These are phyloP conservation scores for Perdita meconis DNA, from an alignment of 2,888 invertebrate species.

Conservation along the genomic window DNA sequence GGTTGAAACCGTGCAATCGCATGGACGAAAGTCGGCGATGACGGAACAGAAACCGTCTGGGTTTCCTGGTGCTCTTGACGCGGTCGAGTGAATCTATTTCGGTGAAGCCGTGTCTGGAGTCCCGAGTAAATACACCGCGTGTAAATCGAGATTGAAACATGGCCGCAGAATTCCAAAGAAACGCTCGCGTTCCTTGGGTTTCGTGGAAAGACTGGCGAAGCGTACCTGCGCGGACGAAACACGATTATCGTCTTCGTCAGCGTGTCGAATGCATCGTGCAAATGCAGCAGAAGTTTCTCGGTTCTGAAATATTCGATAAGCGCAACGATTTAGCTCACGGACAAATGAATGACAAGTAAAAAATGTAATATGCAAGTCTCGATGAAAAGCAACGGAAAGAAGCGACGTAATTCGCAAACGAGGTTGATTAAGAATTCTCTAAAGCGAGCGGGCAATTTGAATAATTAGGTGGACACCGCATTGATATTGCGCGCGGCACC, in stretches of 20 bases:
- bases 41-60: constrained; percentile 61
- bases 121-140: constrained; percentile 44
- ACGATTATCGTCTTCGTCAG: background rate
- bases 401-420: background rate
- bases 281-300: too few relatives aligned
- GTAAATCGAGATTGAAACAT: constrained; percentile 35
- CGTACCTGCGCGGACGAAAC: too few relatives aligned
- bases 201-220: constrained; percentile 5
- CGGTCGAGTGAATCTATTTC: constrained; percentile 54
- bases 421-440: constrained; percentile 40
- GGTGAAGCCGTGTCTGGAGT: constrained; percentile 41
- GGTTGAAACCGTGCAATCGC: constrained; percentile 26
- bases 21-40: constrained; percentile 60
- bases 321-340: too few relatives aligned
- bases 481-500: constrained; percentile 50
- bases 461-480: constrained; percentile 48
- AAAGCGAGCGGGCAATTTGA: constrained; percentile 43
- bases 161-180: constrained; percentile 46
- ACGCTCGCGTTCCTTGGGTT: constrained; percentile 5
- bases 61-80: constrained; percentile 53
- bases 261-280: background rate
- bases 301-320: too few relatives aligned
- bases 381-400: too few relatives aligned
- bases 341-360: too few relatives aligned
- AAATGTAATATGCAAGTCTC: too few relatives aligned